phyloP scores from a whole-genome alignment of 2,797 vertebrate species.

The Pygocentrus nattereri region DNA sequence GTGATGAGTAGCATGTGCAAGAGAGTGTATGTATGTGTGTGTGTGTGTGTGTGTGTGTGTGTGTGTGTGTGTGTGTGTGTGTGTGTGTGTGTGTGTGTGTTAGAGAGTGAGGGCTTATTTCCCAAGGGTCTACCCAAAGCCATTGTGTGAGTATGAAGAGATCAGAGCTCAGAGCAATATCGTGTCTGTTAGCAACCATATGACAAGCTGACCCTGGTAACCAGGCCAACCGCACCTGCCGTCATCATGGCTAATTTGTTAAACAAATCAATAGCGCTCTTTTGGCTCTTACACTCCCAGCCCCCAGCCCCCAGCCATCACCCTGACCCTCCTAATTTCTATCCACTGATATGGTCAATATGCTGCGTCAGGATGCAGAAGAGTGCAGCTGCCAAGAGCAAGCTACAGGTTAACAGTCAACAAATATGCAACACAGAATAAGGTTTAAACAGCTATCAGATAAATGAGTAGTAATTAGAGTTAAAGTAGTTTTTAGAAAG shows the following conservation, averaged over 20 bases:
- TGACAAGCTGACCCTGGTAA: constrained; percentile 81
- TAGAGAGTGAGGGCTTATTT: constrained; percentile 81
- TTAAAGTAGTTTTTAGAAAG: neutral
- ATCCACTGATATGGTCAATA: constrained; percentile 43
- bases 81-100: constrained; percentile 30
- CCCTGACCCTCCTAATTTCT: constrained; percentile 29
- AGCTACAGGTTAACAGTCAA: constrained; percentile 46
- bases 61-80: constrained; percentile 30
- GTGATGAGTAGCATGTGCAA: constrained; percentile 45
- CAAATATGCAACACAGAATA: constrained; percentile 23
- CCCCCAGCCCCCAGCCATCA: constrained; percentile 41
- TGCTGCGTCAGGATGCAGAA: constrained; percentile 33
- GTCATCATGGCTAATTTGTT: constrained; percentile 83
- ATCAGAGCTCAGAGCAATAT: constrained; percentile 84
- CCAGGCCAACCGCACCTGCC: constrained; percentile 80
- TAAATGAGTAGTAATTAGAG: neutral
- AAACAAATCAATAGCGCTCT: constrained; percentile 85
- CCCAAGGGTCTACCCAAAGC: constrained; percentile 83
- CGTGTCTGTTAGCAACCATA: constrained; percentile 84
- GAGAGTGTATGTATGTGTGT: constrained; percentile 44
- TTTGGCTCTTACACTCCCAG: constrained; percentile 67
- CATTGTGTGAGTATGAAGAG: constrained; percentile 86
- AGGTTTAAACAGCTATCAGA: constrained; percentile 9
- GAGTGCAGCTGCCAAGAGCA: constrained; percentile 38
- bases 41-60: constrained; percentile 38